These are phyloP conservation scores for Chionis minor DNA, from an alignment of 2,113 vertebrate species.

Conservation along the genomic window DNA sequence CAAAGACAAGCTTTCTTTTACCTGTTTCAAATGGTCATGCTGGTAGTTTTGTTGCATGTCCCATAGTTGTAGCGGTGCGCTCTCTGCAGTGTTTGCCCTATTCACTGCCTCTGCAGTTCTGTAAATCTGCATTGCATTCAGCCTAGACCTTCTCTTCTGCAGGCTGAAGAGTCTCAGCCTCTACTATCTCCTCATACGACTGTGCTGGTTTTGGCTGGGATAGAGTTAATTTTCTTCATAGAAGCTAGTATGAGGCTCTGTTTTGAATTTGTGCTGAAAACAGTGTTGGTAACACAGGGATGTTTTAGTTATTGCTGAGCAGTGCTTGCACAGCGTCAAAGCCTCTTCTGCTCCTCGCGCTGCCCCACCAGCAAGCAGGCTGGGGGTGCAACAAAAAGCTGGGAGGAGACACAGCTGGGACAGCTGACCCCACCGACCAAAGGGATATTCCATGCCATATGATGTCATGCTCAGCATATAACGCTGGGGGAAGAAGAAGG, in stretches of 20 bases:
- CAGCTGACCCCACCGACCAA: neutral
- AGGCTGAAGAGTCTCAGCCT: neutral
- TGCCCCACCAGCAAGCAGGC: neutral
- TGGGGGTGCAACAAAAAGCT: neutral
- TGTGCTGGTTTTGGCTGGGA: neutral
- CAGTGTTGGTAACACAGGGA: neutral
- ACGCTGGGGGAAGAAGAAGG: neutral
- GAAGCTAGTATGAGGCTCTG: neutral
- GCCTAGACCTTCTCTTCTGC: neutral
- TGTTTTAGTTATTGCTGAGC: neutral
- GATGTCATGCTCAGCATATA: neutral
- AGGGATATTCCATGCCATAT: neutral
- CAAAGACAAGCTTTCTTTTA: neutral
- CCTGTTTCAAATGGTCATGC: neutral
- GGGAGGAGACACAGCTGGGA: neutral
- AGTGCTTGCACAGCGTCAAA: neutral
- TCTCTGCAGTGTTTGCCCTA: neutral
- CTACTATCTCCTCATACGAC: neutral
- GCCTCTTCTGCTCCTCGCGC: neutral
- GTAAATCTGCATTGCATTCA: neutral
- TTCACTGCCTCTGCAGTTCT: neutral
- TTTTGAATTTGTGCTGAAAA: neutral
- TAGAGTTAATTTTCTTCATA: neutral
- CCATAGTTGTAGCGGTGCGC: neutral
- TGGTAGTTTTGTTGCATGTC: neutral